A percentile compares a stretch with the other conserved stretches of the same genome.
phyloP scores from a whole-genome alignment of 2,797 vertebrate genomes.

The Apodemus agrarius region DNA sequence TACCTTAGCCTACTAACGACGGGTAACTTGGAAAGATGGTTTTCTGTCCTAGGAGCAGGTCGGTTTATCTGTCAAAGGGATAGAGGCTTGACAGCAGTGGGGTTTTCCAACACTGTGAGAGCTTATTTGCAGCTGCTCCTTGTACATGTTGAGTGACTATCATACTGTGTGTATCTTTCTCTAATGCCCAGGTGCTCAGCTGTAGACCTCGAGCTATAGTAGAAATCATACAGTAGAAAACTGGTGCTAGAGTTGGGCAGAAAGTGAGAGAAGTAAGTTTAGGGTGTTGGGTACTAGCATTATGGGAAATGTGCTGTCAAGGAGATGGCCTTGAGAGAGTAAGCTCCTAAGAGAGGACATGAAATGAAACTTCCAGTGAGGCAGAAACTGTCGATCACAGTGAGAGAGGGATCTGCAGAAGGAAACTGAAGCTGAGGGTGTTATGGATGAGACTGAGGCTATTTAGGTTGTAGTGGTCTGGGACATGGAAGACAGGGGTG shows the following conservation, averaged over 20 bases:
- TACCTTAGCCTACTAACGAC: not conserved
- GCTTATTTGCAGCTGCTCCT: not conserved
- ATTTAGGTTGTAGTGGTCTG: not conserved
- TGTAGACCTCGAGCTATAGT: not conserved
- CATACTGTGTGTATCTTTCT: not conserved
- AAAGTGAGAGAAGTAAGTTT: not conserved
- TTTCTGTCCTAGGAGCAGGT: not conserved
- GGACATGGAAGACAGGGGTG: not conserved
- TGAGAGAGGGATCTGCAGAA: constrained; percentile 1
- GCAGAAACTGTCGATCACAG: not conserved
- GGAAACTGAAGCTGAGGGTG: not conserved
- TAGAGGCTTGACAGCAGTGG: not conserved
- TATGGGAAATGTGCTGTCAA: not conserved
- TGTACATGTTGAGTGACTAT: too few relatives aligned
- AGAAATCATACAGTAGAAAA: too few relatives aligned
- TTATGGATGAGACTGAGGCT: not conserved
- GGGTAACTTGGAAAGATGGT: not conserved
- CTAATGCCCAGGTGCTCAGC: not conserved
- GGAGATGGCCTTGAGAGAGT: not conserved
- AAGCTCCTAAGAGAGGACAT: not conserved
- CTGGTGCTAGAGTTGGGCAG: not conserved
- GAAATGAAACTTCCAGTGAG: constrained; percentile 10
- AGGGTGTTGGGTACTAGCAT: not conserved
- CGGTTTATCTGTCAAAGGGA: not conserved
- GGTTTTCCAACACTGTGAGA: not conserved